A percentile compares a stretch with the other conserved stretches of the same genome.
Conservation (phyloP, 2,797 vertebrate species). For the Thamnophis elegans region DNA sequence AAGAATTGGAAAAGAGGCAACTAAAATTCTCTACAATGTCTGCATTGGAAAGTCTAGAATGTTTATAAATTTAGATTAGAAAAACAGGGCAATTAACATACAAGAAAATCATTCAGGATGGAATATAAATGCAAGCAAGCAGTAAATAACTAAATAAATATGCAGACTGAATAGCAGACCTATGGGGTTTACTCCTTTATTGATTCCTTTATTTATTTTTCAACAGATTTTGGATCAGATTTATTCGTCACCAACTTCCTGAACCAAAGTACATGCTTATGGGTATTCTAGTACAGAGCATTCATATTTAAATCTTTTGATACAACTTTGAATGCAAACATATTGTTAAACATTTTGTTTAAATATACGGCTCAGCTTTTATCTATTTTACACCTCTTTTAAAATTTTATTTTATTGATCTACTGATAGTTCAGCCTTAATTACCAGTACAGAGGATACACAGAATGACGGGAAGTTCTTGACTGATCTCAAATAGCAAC, state of each 20-base stretch:
- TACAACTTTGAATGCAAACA: neutral
- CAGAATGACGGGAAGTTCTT: slow-evolving; percentile 3
- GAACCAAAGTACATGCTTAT: neutral
- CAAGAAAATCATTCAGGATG: neutral
- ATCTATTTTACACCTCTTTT: neutral
- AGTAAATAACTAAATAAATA: neutral
- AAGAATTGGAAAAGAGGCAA: neutral
- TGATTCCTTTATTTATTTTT: neutral
- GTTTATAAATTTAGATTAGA: neutral
- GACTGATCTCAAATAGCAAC: slow-evolving; percentile 42
- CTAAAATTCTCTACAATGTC: neutral
- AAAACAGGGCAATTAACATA: neutral
- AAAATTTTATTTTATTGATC: neutral
- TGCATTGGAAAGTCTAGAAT: neutral
- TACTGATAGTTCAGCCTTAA: neutral
- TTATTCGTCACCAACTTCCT: neutral
- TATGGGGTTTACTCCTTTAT: neutral
- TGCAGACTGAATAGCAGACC: neutral
- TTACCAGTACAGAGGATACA: neutral
- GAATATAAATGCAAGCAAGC: neutral
- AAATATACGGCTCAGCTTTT: neutral
- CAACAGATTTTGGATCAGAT: neutral
- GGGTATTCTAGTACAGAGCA: neutral
- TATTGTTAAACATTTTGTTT: neutral
- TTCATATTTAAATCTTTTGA: neutral